These are phyloP conservation scores for Ophion ventricosus DNA, from an alignment of 2,888 invertebrate genomes.

Conservation along the genomic window DNA sequence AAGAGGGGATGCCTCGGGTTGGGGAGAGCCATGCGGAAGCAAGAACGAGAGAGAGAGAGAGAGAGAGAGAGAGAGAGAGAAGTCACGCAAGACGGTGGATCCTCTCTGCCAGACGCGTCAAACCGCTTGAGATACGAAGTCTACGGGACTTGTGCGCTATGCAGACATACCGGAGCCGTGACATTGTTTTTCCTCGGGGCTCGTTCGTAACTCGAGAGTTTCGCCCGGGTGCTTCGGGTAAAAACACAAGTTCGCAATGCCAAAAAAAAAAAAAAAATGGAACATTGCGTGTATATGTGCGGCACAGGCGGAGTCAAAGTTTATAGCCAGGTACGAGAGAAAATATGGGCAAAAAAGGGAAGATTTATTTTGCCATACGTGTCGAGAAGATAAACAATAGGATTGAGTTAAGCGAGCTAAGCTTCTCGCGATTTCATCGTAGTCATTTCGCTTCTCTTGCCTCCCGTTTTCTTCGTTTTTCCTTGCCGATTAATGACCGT, in stretches of 20 bases:
- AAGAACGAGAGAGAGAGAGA: constrained; percentile 31
- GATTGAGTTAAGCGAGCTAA: background rate
- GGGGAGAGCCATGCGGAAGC: constrained; percentile 42
- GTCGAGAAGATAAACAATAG: background rate
- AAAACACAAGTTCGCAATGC: constrained; percentile 39
- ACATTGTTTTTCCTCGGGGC: constrained; percentile 49
- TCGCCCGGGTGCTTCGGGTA: constrained; percentile 33
- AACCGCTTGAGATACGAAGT: constrained; percentile 43
- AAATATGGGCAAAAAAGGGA: constrained; percentile 9
- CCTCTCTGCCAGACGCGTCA: constrained; percentile 24
- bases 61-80: constrained; percentile 41
- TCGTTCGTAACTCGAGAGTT: constrained; percentile 50
- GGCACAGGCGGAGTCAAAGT: background rate
- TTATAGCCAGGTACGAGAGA: background rate
- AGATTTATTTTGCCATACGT: constrained; percentile 7
- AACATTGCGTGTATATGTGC: constrained; percentile 15
- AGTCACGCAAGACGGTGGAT: constrained; percentile 46
- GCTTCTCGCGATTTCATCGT: background rate
- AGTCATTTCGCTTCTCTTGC: too few relatives aligned
- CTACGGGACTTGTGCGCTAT: constrained; percentile 35
- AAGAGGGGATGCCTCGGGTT: constrained; percentile 22
- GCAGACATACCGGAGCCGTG: constrained; percentile 57
- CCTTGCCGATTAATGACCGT: background rate
- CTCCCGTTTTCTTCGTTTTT: background rate
- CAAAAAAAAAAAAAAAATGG: too few relatives aligned